These are phyloP conservation scores for Anastrepha obliqua DNA, from an alignment of 1,140 invertebrate species.

Conservation along the genomic window DNA sequence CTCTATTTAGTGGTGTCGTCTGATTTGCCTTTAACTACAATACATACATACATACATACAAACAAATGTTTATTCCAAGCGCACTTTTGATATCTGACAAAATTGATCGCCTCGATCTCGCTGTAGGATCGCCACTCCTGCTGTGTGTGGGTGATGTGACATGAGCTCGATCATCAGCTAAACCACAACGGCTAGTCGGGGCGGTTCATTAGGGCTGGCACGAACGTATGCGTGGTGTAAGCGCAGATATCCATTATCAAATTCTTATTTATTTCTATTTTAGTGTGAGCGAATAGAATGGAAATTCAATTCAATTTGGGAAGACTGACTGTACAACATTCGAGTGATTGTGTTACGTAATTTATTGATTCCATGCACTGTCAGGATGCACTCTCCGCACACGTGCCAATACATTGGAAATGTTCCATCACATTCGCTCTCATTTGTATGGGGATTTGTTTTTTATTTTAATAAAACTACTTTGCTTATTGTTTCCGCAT, in stretches of 20 bases:
- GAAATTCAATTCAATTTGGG: neutral
- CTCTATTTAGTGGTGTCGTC: constrained; percentile 10
- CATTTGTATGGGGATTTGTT: neutral
- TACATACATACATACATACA: neutral
- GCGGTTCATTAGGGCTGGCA: neutral
- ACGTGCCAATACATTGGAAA: constrained; percentile 37
- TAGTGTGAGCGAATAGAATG: neutral
- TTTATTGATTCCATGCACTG: neutral
- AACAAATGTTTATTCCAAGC: neutral
- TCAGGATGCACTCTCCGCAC: neutral
- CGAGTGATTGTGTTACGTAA: neutral
- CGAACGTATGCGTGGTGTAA: neutral
- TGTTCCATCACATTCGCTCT: neutral
- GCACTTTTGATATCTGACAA: neutral
- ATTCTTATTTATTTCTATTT: constrained; percentile 8
- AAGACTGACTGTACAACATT: neutral
- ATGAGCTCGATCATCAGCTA: constrained; percentile 31
- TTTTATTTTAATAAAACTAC: neutral
- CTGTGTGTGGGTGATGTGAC: constrained; percentile 18
- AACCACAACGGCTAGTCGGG: constrained; percentile 17
- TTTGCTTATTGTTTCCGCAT: constrained; percentile 8
- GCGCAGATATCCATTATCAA: neutral
- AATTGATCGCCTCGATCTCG: constrained; percentile 27
- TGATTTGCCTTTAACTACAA: neutral
- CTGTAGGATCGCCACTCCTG: constrained; percentile 27